Base-by-base conservation (phyloP, 2,888 invertebrate species). In the Melinaea marsaeus region DNA sequence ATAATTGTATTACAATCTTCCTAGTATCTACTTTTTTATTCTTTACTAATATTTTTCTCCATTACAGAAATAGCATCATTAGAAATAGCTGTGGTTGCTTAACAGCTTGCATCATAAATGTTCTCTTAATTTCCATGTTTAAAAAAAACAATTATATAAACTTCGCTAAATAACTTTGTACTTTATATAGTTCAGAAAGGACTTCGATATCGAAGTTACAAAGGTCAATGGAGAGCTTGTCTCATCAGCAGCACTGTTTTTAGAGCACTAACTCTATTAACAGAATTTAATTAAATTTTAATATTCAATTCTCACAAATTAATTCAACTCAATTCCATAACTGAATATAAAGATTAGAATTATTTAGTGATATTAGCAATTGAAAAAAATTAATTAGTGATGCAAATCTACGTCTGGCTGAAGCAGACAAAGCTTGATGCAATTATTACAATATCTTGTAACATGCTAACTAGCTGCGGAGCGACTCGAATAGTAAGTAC, bases 371-470 rank as follows among this genome's bases (percentile, higher is more conserved):
- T 45, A 55, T 55, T 37, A 54, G 37, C 22, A 70, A 74, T 69
- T 71, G 70, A 78, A 80, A 81, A 82, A 83, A 80, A 79, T 78
- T 74, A 81, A 84, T 85, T 83, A 84, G 78, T 68, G 73, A 85
- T 85, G 85, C 80, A 85, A 84, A 85, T 85, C 75, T 71, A 66
- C 66, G 68, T 60, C 66, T 67, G 66, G 66, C 69, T 66, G 73
- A 65, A 61, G 68, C 65, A 56, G 48, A 61, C 61, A 65, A 60
- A 61, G 65, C 72, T 66, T 77, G 77, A 79, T 78, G 80, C 82
- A 82, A 83, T 84, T 83, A 83, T 79, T 79, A 77, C 75, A 69
- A 75, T 76, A 75, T 73, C 75, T 74, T 73, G 77, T 80, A 78
- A 77, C 80, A 79, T 80, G 80, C 80, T 78, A 81, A 81, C 77